These are phyloP conservation scores for Drosophila pectinifera DNA, from an alignment of 1,140 invertebrate species.

Conservation along the genomic window DNA sequence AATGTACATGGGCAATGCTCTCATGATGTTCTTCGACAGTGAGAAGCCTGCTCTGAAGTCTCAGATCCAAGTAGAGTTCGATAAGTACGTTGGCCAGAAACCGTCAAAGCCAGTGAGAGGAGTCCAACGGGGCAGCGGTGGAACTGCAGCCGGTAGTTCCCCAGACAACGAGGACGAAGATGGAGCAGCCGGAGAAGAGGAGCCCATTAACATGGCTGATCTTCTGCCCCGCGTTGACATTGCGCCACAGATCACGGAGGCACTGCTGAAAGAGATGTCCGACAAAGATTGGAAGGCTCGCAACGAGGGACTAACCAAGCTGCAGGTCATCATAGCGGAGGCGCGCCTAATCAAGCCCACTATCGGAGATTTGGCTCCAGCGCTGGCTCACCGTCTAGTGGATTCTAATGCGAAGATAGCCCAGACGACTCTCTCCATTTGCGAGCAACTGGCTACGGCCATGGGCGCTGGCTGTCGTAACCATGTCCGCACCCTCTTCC, in stretches of 20 bases:
- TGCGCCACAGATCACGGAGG: slow-evolving; percentile 92
- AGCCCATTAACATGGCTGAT: slow-evolving; percentile 88
- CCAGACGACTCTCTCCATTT: slow-evolving; percentile 92
- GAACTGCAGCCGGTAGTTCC: slow-evolving; percentile 10
- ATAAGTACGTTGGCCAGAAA: slow-evolving; percentile 90
- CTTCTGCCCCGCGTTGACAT: slow-evolving; percentile 92
- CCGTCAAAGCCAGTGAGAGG: slow-evolving; percentile 90
- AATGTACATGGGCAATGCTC: slow-evolving; percentile 91
- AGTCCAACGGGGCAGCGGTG: slow-evolving; percentile 39
- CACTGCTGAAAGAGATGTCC: slow-evolving; percentile 91
- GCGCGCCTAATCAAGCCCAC: slow-evolving; percentile 92
- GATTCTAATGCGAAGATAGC: slow-evolving; percentile 97
- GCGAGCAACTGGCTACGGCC: slow-evolving; percentile 91
- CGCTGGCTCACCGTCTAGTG: slow-evolving; percentile 90
- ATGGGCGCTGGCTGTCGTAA: slow-evolving; percentile 93
- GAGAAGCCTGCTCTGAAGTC: slow-evolving; percentile 94
- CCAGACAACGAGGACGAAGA: slow-evolving; percentile 86
- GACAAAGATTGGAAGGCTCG: slow-evolving; percentile 98
- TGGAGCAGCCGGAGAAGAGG: slow-evolving; percentile 85
- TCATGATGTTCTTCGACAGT: slow-evolving; percentile 93
- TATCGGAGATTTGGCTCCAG: slow-evolving; percentile 93
- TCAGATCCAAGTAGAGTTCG: slow-evolving; percentile 94
- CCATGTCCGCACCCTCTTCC: slow-evolving; percentile 92
- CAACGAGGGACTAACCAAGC: slow-evolving; percentile 81
- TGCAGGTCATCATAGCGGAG: slow-evolving; percentile 88